phyloP scores from a whole-genome alignment of 2,797 vertebrate species.

The Babyrousa celebensis region DNA sequence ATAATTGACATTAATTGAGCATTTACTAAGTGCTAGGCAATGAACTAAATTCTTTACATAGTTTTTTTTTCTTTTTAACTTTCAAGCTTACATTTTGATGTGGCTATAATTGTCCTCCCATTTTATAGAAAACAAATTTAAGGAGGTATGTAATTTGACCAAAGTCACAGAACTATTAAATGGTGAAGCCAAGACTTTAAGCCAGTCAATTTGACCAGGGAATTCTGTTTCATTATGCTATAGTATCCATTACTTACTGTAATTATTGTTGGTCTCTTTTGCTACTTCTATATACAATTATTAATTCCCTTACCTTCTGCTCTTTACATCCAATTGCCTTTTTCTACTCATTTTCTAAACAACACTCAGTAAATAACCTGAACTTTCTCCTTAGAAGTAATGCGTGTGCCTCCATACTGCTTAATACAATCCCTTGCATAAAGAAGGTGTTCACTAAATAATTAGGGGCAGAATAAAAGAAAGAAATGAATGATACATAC shows the following conservation, averaged over 20 bases:
- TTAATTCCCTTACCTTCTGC: background rate
- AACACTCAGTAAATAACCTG: background rate
- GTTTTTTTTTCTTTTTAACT: too few species aligned
- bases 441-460: background rate
- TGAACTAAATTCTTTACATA: background rate
- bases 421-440: background rate
- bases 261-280: background rate
- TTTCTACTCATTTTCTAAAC: constrained; percentile 21
- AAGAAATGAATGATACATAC: background rate
- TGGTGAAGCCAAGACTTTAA: background rate
- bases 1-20: background rate
- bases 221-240: background rate
- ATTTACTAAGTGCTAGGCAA: background rate
- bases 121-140: background rate
- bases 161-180: background rate
- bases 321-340: background rate
- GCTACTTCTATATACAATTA: background rate
- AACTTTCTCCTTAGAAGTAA: background rate
- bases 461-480: background rate
- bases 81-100: background rate
- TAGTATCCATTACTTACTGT: background rate
- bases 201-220: background rate
- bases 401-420: background rate
- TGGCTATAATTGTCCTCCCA: background rate
- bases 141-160: background rate